phyloP scores from a whole-genome alignment of 2,888 invertebrate genomes.

The Sphaerophoria rueppellii region DNA sequence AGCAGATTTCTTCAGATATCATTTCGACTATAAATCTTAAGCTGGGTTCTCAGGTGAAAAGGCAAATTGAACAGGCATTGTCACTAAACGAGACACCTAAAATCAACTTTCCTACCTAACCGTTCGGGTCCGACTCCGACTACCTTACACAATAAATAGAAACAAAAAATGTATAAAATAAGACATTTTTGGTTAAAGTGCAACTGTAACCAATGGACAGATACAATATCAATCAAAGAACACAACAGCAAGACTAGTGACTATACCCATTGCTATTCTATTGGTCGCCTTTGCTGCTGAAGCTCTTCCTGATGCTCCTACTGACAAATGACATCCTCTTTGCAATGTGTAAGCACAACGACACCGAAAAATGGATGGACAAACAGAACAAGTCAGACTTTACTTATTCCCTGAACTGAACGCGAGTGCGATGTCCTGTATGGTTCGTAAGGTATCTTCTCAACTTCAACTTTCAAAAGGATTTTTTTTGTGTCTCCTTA shows the following conservation, averaged over 20 bases:
- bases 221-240: slow-evolving; percentile 25
- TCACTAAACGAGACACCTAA: slow-evolving; percentile 34
- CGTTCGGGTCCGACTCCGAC: slow-evolving; percentile 21
- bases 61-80: slow-evolving; percentile 14
- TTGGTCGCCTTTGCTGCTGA: slow-evolving; percentile 34
- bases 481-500: slow-evolving; percentile 29
- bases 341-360: slow-evolving; percentile 58
- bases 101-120: slow-evolving; percentile 58
- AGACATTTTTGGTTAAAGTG: slow-evolving; percentile 18
- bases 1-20: no score
- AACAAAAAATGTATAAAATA: neutral
- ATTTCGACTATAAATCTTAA: no score
- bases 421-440: no score
- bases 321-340: slow-evolving; percentile 68
- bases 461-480: neutral
- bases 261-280: slow-evolving; percentile 25
- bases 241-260: slow-evolving; percentile 40
- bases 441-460: neutral
- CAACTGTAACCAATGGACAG: slow-evolving; percentile 48
- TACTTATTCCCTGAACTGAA: neutral
- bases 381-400: slow-evolving; percentile 32
- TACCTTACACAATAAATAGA: neutral
- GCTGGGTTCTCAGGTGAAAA: neutral
- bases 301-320: slow-evolving; percentile 46
- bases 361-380: slow-evolving; percentile 64